Conservation (phyloP, 2,888 invertebrate genomes). For the Gortyna flavago region DNA sequence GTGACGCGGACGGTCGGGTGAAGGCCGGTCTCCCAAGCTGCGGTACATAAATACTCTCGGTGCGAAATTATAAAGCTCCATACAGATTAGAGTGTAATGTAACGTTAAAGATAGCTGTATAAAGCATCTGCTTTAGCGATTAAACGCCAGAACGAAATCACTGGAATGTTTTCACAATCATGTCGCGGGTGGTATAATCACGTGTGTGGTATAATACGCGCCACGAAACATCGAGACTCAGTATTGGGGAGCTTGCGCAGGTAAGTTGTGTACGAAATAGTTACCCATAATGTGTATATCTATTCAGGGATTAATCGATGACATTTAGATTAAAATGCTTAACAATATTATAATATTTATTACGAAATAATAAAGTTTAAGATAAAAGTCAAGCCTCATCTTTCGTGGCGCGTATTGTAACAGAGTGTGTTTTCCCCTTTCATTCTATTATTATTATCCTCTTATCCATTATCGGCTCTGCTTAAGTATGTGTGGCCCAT, state of each 20-base stretch:
- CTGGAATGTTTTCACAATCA: conserved; percentile 21
- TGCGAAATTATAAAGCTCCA: conserved; percentile 36
- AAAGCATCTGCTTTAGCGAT: conserved; percentile 22
- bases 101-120: conserved; percentile 10
- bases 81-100: conserved; percentile 30
- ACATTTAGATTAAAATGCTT: too few relatives aligned
- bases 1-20: conserved; percentile 72
- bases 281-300: too few relatives aligned
- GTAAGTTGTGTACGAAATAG: too few relatives aligned
- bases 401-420: neutral
- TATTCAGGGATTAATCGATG: too few relatives aligned
- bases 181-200: too few relatives aligned
- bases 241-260: too few relatives aligned
- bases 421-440: conserved; percentile 22
- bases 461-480: neutral
- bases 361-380: too few relatives aligned
- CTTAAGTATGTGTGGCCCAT: neutral
- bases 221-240: too few relatives aligned
- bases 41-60: conserved; percentile 62
- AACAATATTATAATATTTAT: too few relatives aligned
- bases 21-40: conserved; percentile 73
- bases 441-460: neutral
- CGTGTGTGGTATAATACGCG: too few relatives aligned
- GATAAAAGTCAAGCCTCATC: too few relatives aligned
- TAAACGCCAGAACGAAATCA: conserved; percentile 7